phyloP scores from a whole-genome alignment of 2,113 vertebrate genomes.

The Cephalopterus ornatus region DNA sequence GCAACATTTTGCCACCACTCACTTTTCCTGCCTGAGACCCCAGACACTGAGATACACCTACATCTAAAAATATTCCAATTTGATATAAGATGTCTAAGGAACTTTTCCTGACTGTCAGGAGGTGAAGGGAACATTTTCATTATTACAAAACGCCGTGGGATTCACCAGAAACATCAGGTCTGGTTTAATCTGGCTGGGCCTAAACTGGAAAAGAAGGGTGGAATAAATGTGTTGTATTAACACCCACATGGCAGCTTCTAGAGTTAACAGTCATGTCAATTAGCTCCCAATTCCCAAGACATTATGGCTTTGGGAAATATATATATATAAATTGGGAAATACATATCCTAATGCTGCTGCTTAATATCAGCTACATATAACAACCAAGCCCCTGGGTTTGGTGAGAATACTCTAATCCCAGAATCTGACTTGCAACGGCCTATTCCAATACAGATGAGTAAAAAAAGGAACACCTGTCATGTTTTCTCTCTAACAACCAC shows the following conservation, averaged over 20 bases:
- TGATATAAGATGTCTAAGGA: background rate
- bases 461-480: background rate
- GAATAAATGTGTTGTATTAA: background rate
- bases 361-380: background rate
- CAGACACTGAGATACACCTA: background rate
- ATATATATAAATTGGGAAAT: background rate
- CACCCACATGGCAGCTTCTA: background rate
- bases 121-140: background rate
- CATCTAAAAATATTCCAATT: conserved; percentile 7
- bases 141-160: background rate
- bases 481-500: background rate
- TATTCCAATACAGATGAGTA: background rate
- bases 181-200: background rate
- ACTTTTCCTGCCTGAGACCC: background rate
- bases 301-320: background rate
- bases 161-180: background rate
- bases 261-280: background rate
- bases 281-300: background rate
- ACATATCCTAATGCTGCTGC: background rate
- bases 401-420: background rate
- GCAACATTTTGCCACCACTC: background rate
- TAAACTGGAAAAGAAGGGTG: background rate
- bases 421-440: background rate
- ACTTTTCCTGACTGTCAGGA: background rate
- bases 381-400: background rate